These are phyloP conservation scores for Brachionus angularis DNA, from an alignment of 1,140 invertebrate genomes.

Conservation along the genomic window DNA sequence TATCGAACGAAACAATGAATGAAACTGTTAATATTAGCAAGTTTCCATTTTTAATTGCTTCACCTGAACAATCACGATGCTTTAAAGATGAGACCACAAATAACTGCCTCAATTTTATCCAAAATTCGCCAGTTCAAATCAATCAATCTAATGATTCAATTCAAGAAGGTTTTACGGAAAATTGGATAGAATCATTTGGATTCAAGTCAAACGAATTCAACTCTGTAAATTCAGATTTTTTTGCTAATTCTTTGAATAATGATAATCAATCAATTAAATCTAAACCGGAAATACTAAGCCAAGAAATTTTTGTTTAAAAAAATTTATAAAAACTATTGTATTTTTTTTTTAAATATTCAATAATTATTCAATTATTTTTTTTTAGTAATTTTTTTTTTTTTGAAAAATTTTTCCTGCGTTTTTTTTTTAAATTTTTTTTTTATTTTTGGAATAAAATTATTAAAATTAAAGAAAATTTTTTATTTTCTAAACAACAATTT, in stretches of 20 bases:
- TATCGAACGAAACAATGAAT: not conserved
- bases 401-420: too few species aligned
- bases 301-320: constrained; percentile 23
- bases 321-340: not conserved
- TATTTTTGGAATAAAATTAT: too few species aligned
- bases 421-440: too few species aligned
- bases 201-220: constrained; percentile 13
- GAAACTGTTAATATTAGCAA: constrained; percentile 24
- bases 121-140: not conserved
- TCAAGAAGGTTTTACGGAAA: constrained; percentile 6
- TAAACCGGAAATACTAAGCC: constrained; percentile 1
- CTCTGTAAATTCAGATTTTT: constrained; percentile 6
- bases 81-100: too few species aligned
- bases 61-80: not conserved
- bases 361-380: not conserved
- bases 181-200: constrained; percentile 17
- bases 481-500: too few species aligned
- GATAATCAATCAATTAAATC: not conserved
- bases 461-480: too few species aligned
- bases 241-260: not conserved
- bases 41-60: constrained; percentile 12
- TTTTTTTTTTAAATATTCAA: constrained; percentile 4
- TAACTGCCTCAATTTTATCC: not conserved
- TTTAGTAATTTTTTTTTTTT: too few species aligned
- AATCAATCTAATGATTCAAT: not conserved